phyloP scores from a whole-genome alignment of 1,140 invertebrate genomes.

The Scaptomyza pallida region DNA sequence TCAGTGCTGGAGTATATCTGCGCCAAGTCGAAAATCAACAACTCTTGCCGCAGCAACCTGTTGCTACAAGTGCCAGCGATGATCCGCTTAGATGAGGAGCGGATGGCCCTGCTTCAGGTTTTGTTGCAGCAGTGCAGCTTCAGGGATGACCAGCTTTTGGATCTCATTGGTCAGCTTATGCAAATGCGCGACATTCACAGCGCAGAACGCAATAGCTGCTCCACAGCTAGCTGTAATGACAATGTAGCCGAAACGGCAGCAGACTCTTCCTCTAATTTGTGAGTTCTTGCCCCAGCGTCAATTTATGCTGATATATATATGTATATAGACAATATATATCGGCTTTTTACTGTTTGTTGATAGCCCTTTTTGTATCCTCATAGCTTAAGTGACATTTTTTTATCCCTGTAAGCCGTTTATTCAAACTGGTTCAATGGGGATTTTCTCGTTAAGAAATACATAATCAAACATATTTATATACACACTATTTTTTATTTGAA shows the following conservation, averaged over 20 bases:
- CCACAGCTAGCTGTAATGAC: slow-evolving; percentile 22
- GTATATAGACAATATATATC: not conserved
- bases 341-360: slow-evolving; percentile 2
- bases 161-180: slow-evolving; percentile 70
- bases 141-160: slow-evolving; percentile 64
- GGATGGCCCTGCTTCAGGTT: slow-evolving; percentile 57
- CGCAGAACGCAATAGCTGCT: slow-evolving; percentile 24
- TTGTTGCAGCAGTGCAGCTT: slow-evolving; percentile 56
- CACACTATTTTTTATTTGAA: no score
- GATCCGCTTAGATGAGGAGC: slow-evolving; percentile 64
- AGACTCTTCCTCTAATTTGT: slow-evolving; percentile 79
- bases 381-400: slow-evolving; percentile 5
- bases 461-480: no score
- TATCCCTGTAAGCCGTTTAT: not conserved
- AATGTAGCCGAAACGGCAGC: slow-evolving; percentile 75
- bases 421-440: not conserved
- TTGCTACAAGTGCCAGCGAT: slow-evolving; percentile 66
- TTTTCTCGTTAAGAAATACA: not conserved
- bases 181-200: slow-evolving; percentile 31
- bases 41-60: slow-evolving; percentile 62
- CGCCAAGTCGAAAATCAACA: slow-evolving; percentile 81
- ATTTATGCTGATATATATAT: not conserved
- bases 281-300: not conserved
- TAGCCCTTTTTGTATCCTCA: not conserved
- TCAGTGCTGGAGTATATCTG: slow-evolving; percentile 81